Evolutionary conservation across 2,113 vertebrate species (phyloP).

Genomic region (Protobothrops mucrosquamatus): DNA sequence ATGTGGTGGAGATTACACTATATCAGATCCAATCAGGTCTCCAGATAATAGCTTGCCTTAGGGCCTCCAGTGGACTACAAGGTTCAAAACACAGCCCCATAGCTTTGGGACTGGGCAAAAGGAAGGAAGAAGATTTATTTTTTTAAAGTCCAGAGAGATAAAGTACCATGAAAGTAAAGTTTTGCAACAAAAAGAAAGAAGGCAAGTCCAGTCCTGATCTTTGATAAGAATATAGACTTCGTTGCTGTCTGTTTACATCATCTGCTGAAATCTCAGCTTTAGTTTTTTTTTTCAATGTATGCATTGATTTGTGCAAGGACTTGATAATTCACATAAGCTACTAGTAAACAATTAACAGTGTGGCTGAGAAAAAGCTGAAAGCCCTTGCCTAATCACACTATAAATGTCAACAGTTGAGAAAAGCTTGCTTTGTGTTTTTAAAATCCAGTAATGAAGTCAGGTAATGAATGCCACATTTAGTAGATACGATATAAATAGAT

Average conservation of each 20-base stretch:
- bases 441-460: not conserved
- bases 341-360: not conserved
- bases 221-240: not conserved
- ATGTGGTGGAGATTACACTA: not conserved
- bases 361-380: not conserved
- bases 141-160: not conserved
- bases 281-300: not conserved
- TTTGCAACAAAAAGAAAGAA: not conserved
- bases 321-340: not conserved
- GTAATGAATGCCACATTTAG: not conserved
- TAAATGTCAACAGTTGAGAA: not conserved
- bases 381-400: not conserved
- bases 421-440: not conserved
- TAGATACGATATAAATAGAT: not conserved
- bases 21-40: conserved; percentile 35
- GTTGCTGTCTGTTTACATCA: not conserved
- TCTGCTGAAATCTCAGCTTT: not conserved
- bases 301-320: not conserved
- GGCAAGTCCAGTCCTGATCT: not conserved
- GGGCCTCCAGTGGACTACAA: conserved; percentile 12
- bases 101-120: not conserved
- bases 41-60: conserved; percentile 30
- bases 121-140: not conserved
- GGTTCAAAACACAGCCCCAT: not conserved
- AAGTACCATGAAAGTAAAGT: not conserved